phyloP scores from a whole-genome alignment of 2,113 vertebrate genomes.

The Pelobates fuscus region DNA sequence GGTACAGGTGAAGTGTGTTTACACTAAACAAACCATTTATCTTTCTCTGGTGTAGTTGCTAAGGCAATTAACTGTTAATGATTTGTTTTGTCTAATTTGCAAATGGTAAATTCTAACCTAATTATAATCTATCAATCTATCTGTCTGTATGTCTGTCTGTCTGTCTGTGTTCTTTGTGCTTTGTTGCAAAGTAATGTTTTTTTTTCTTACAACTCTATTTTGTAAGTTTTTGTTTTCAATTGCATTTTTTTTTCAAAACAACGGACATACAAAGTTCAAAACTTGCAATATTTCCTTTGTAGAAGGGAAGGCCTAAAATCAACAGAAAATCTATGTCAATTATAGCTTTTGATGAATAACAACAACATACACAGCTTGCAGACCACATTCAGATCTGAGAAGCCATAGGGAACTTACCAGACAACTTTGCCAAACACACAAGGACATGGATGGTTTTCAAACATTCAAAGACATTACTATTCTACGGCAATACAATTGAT shows the following conservation, averaged over 20 bases:
- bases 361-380: constrained; percentile 21
- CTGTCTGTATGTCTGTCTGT: no score
- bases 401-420: constrained; percentile 1
- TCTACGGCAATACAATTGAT: no score
- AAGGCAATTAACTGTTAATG: no score
- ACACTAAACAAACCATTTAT: no score
- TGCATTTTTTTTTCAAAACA: background rate
- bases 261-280: background rate
- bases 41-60: no score
- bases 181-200: no score
- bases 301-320: background rate
- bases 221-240: background rate
- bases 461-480: background rate
- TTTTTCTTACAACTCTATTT: no score
- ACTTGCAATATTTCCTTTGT: background rate
- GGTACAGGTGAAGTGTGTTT: no score
- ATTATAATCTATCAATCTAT: no score
- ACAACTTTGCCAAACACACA: constrained; percentile 3
- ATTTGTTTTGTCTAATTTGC: no score
- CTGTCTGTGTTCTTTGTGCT: no score
- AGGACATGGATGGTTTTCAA: background rate
- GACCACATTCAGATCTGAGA: constrained; percentile 9
- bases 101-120: no score
- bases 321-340: constrained; percentile 23
- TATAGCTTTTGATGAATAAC: constrained; percentile 10